Evolutionary conservation across 1,140 invertebrate species (phyloP).

Genomic region (Hylaeus volcanicus): DNA sequence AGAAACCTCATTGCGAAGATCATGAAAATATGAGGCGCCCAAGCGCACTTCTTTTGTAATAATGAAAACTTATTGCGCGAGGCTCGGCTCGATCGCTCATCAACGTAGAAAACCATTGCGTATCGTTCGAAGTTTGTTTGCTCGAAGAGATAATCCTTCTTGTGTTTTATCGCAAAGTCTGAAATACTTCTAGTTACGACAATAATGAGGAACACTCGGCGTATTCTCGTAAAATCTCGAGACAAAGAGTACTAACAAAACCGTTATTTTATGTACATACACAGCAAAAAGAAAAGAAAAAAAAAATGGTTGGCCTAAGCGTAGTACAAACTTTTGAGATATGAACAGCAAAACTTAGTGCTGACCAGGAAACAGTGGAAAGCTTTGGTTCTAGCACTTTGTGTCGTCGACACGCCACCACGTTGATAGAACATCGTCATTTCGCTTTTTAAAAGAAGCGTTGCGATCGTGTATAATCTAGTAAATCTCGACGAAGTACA

Average conservation of each 20-base stretch:
- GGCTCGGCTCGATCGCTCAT: background rate
- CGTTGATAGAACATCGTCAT: slow-evolving; percentile 13
- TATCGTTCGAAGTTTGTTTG: background rate
- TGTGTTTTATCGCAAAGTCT: slow-evolving; percentile 54
- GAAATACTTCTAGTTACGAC: slow-evolving; percentile 60
- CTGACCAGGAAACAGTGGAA: slow-evolving; percentile 2
- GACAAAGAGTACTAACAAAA: slow-evolving; percentile 21
- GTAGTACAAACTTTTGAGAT: slow-evolving; percentile 64
- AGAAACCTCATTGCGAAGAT: background rate
- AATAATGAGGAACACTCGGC: slow-evolving; percentile 58
- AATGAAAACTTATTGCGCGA: background rate
- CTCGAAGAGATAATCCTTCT: background rate
- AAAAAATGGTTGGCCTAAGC: slow-evolving; percentile 57
- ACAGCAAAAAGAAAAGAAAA: slow-evolving; percentile 38
- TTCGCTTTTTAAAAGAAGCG: slow-evolving; percentile 18
- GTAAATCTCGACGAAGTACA: slow-evolving; percentile 46
- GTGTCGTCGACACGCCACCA: slow-evolving; percentile 15
- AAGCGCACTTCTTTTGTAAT: background rate
- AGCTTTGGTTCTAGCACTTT: slow-evolving; percentile 19
- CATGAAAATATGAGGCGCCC: background rate
- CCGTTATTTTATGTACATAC: slow-evolving; percentile 42
- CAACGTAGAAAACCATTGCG: background rate
- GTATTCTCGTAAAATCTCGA: slow-evolving; percentile 19
- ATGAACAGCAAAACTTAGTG: slow-evolving; percentile 26
- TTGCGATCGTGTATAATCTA: slow-evolving; percentile 30